A percentile compares a stretch with the other conserved stretches of the same genome.
These are phyloP conservation scores for Macrophya alboannulata DNA, from an alignment of 2,888 invertebrate genomes.

Conservation along the genomic window DNA sequence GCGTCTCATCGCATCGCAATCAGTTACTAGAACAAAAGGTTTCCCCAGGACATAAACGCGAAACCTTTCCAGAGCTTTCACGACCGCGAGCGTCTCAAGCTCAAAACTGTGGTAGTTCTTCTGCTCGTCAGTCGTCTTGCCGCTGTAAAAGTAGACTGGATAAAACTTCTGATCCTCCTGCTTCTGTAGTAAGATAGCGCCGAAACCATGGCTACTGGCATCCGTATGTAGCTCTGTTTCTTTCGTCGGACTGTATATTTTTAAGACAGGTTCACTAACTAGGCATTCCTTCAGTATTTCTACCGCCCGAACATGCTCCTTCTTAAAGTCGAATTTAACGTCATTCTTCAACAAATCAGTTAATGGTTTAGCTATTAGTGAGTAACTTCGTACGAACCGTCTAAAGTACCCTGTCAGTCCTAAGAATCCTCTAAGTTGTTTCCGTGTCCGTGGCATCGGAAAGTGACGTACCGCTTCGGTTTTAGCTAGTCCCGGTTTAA, in stretches of 20 bases:
- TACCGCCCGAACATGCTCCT: not conserved
- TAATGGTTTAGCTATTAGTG: constrained; percentile 32
- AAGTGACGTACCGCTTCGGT: constrained; percentile 59
- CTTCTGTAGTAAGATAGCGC: constrained; percentile 72
- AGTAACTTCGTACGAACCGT: constrained; percentile 52
- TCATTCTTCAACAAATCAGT: constrained; percentile 56
- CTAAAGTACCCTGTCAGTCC: constrained; percentile 58
- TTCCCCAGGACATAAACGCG: constrained; percentile 72
- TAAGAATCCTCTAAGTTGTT: constrained; percentile 55
- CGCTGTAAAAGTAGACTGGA: constrained; percentile 59
- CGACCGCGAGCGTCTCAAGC: constrained; percentile 74
- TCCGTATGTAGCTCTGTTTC: constrained; percentile 73
- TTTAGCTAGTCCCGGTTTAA: constrained; percentile 57
- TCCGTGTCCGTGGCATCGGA: constrained; percentile 54
- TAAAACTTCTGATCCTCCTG: constrained; percentile 59
- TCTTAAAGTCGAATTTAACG: constrained; percentile 36
- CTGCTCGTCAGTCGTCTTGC: constrained; percentile 65
- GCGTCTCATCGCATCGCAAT: constrained; percentile 71
- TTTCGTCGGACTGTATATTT: constrained; percentile 64
- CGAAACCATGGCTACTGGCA: constrained; percentile 70
- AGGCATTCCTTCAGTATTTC: constrained; percentile 64
- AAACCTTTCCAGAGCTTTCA: constrained; percentile 70
- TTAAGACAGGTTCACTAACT: constrained; percentile 65
- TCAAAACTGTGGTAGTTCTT: constrained; percentile 74
- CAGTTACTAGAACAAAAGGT: constrained; percentile 70